Base-by-base conservation (phyloP, 1,140 invertebrate species). In the Lasioglossum baleicum region DNA sequence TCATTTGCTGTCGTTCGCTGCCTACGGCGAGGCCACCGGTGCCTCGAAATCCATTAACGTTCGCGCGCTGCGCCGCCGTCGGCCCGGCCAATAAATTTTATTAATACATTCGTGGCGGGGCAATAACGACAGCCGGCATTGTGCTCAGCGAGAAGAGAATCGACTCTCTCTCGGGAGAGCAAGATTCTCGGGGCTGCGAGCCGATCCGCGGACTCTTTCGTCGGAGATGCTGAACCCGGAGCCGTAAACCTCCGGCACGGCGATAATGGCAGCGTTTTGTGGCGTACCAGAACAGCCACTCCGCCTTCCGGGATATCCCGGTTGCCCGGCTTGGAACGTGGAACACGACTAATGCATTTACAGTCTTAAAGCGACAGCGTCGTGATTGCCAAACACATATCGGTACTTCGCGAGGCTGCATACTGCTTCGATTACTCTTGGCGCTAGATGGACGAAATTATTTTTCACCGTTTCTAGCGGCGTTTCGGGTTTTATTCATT, bases 1-100 rank as follows among this genome's bases (percentile, higher is more conserved):
- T 87, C 82, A 84, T 87, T 87, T 82, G 82, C 85, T 87, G 84
- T 83, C 85, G 86, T 84, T 82, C 58, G 64, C 72, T 81, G 80
- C 84, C 79, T 75, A 80, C 81, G 86, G 82, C 81, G 87, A 85
- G 87, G 83, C 84, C 86, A 85, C 81, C 87, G 87, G 86, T 90
- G 87, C 83, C 86, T 91, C 83, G 80, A 91, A 92, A 92, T 92
- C 90, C 91, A 92, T 92, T 92, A 92, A 90, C 88, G 86, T 87
- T 83, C 75, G 64, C 73, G 60, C 76, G 48, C 64, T 67, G 80
- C 87, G 82, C 85, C 87, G 82, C 85, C 35, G 35, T 88, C 90
- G 83, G 86, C 70, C 83, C 83, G 84, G 82, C 88, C 87, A 91
- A 90, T 92, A 92, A 91, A 92, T 90, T 91, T 91, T 90, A 91